These are phyloP conservation scores for Muscicapa comitata DNA, from an alignment of 2,797 vertebrate genomes.

Conservation along the genomic window DNA sequence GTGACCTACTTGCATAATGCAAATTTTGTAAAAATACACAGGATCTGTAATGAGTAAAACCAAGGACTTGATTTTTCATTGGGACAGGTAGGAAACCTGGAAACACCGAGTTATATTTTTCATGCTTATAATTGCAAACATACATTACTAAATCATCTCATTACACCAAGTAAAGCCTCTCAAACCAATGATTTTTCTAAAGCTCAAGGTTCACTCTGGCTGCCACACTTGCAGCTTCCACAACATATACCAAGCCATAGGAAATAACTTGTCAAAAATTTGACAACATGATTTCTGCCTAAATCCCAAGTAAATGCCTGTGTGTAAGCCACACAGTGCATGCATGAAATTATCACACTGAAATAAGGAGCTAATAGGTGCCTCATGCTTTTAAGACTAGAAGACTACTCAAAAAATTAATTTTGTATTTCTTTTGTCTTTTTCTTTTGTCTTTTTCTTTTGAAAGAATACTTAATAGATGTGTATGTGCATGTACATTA, in stretches of 20 bases:
- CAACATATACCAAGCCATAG: neutral
- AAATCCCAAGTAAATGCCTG: neutral
- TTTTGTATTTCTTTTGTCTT: neutral
- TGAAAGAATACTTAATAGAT: neutral
- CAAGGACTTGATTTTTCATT: neutral
- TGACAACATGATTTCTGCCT: neutral
- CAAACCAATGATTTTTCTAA: neutral
- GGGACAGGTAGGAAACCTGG: neutral
- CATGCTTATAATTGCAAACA: neutral
- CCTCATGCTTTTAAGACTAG: neutral
- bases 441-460: neutral
- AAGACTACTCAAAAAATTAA: neutral
- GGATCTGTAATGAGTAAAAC: neutral
- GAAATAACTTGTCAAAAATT: neutral
- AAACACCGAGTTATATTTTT: neutral
- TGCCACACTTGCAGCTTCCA: neutral
- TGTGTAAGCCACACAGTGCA: neutral
- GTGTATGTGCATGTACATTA: neutral
- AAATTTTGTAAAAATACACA: neutral
- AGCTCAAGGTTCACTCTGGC: neutral
- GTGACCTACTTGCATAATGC: slow-evolving; percentile 37
- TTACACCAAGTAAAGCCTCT: neutral
- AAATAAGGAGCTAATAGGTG: neutral
- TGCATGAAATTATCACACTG: neutral
- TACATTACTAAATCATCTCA: neutral